A percentile compares a stretch with the other conserved stretches of the same genome.
These are phyloP conservation scores for Falco novaeseelandiae DNA, from an alignment of 2,797 vertebrate species.

Conservation along the genomic window DNA sequence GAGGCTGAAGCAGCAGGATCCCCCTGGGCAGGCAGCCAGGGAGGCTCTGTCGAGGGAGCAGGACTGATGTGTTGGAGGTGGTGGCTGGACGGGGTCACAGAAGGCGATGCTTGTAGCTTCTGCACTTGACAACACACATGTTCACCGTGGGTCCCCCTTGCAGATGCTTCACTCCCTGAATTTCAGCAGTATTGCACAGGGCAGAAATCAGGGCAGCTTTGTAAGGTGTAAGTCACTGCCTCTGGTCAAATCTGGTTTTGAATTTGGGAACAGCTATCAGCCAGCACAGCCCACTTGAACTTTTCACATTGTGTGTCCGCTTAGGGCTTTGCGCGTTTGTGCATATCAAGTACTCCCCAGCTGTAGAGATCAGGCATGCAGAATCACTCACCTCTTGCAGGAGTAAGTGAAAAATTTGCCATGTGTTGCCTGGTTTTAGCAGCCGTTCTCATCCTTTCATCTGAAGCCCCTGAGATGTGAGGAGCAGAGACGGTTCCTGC, in stretches of 20 bases:
- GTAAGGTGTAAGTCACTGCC: not conserved
- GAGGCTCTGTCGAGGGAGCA: not conserved
- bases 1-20: not conserved
- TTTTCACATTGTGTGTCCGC: not conserved
- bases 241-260: not conserved
- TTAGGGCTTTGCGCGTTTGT: not conserved
- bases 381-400: not conserved
- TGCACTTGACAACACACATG: not conserved
- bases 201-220: not conserved
- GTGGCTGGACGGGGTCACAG: not conserved
- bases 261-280: not conserved
- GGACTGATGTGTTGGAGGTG: not conserved
- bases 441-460: not conserved
- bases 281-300: not conserved
- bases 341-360: not conserved
- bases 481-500: not conserved
- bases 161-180: not conserved
- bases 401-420: not conserved
- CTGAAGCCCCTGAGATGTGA: not conserved
- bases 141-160: not conserved
- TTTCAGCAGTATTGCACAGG: not conserved
- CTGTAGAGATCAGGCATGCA: not conserved
- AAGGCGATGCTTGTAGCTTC: not conserved
- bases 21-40: not conserved
- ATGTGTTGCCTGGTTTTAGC: not conserved